phyloP scores from a whole-genome alignment of 2,888 invertebrate genomes.

The Smittia sp. region DNA sequence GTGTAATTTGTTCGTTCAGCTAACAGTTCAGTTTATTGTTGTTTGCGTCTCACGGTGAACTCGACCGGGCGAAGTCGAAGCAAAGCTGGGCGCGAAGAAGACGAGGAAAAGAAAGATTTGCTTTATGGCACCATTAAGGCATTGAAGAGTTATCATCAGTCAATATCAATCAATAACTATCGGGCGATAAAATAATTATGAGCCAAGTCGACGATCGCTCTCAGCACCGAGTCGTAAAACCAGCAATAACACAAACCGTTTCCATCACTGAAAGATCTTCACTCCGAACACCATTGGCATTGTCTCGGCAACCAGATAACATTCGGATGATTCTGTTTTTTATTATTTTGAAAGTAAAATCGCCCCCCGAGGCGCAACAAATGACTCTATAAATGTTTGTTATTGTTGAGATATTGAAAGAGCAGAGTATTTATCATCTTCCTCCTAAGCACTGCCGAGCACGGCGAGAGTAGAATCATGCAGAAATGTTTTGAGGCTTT shows the following conservation, averaged over 20 bases:
- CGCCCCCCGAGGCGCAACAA: slow-evolving; percentile 42
- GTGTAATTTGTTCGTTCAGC: slow-evolving; percentile 22
- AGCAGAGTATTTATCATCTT: slow-evolving; percentile 36
- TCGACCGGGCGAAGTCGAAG: neutral
- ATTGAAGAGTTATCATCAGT: slow-evolving; percentile 41
- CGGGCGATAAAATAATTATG: slow-evolving; percentile 39
- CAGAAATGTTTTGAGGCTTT: slow-evolving; percentile 9
- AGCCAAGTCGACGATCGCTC: slow-evolving; percentile 18
- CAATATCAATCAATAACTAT: slow-evolving; percentile 41
- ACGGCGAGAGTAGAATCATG: neutral
- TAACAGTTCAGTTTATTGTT: slow-evolving; percentile 9
- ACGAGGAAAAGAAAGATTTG: slow-evolving; percentile 11
- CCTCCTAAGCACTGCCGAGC: neutral
- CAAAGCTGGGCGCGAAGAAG: neutral
- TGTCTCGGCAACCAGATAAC: slow-evolving; percentile 8
- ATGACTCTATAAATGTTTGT: slow-evolving; percentile 42
- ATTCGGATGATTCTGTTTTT: slow-evolving; percentile 24
- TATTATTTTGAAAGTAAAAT: slow-evolving; percentile 21
- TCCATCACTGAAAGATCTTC: neutral
- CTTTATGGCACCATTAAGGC: slow-evolving; percentile 39
- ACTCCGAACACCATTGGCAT: neutral
- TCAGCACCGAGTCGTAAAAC: slow-evolving; percentile 28
- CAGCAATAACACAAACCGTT: slow-evolving; percentile 27
- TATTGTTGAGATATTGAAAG: slow-evolving; percentile 31
- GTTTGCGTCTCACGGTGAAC: neutral